Evolutionary conservation across 2,113 vertebrate genomes (phyloP).

Genomic region (Pelvicachromis taeniatus): DNA sequence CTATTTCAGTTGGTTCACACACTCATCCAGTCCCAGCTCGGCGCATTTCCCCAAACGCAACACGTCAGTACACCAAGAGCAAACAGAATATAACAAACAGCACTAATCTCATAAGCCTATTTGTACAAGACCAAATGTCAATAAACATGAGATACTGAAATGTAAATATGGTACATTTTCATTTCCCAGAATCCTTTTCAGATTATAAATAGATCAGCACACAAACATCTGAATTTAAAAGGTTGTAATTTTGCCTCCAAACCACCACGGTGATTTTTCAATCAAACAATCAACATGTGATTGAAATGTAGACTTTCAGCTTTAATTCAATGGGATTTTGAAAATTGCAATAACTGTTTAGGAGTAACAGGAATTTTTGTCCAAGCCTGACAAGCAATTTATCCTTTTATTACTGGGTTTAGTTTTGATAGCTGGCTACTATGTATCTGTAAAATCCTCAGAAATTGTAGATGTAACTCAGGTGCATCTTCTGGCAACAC

Average conservation of each 20-base stretch:
- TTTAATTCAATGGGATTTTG: background rate
- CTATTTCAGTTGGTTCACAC: conserved; percentile 26
- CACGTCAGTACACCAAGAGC: background rate
- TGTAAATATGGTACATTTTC: background rate
- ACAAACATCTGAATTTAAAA: background rate
- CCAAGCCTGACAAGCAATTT: background rate
- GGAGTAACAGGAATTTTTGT: background rate
- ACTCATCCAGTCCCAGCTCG: background rate
- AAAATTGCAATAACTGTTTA: background rate
- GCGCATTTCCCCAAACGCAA: conserved; percentile 12
- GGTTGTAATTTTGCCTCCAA: background rate
- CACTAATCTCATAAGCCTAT: conserved; percentile 1
- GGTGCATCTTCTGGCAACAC: background rate
- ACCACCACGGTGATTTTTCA: background rate
- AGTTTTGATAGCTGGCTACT: background rate
- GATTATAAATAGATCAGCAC: background rate
- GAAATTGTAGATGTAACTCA: background rate
- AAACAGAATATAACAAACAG: conserved; percentile 4
- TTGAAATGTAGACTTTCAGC: background rate
- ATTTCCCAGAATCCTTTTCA: background rate
- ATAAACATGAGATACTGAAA: background rate
- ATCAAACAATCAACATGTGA: background rate
- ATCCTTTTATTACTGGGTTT: background rate
- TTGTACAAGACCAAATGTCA: conserved; percentile 17
- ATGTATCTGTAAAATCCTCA: background rate